phyloP scores from a whole-genome alignment of 2,113 vertebrate genomes.

The Heterocephalus glaber region DNA sequence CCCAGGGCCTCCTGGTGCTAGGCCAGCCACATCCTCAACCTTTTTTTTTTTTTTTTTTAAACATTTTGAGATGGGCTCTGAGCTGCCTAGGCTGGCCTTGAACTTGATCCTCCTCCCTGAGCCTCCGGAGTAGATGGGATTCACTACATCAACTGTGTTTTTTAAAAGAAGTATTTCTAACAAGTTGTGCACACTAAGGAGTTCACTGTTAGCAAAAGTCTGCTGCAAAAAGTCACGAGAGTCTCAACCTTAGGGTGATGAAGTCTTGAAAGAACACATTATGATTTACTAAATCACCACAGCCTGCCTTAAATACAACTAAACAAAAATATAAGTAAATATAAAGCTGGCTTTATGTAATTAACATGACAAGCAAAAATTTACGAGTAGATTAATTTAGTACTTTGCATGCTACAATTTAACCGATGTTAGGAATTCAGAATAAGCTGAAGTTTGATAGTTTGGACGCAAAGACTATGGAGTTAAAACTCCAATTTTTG shows the following conservation, averaged over 20 bases:
- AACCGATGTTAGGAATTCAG: neutral
- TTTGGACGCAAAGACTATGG: neutral
- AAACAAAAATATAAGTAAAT: neutral
- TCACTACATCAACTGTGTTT: neutral
- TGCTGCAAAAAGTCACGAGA: neutral
- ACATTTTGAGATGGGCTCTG: neutral
- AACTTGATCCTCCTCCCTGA: neutral
- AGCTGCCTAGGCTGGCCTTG: neutral
- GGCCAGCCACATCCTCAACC: neutral
- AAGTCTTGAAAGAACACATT: neutral
- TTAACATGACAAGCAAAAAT: neutral
- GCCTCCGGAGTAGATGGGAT: neutral
- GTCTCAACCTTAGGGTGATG: neutral
- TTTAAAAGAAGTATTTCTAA: neutral
- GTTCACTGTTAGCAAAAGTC: neutral
- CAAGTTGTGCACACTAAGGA: neutral
- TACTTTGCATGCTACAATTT: neutral
- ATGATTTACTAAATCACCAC: neutral
- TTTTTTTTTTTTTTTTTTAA: neutral
- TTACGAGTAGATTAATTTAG: neutral
- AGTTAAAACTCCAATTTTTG: neutral
- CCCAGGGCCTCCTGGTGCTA: neutral
- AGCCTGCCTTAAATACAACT: neutral
- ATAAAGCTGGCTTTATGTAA: neutral
- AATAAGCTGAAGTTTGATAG: neutral